Base-by-base conservation (phyloP, 2,113 vertebrate genomes). In the Grammomys dolichurus region DNA sequence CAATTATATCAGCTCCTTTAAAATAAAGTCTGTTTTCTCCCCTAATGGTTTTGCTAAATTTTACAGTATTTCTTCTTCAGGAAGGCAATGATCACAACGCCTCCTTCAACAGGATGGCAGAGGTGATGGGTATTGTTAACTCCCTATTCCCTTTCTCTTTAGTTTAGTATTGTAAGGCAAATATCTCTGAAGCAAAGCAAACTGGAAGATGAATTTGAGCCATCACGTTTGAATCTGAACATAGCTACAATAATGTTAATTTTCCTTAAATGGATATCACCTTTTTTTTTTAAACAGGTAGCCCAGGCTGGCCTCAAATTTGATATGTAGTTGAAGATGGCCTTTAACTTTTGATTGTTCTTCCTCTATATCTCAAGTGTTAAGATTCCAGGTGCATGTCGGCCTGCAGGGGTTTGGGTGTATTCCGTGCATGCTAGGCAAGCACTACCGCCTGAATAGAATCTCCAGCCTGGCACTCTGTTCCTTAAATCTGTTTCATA, bases 401-500 rank as follows among this genome's bases (percentile, higher is more conserved):
- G 19, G 12, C 12, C 1, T 43, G n/a, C 2, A 3, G 67, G 26
- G 10, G 43, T 75, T 51, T 12, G 26, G 16, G 22, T 43, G 16
- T 20, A 26, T 3, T 20, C 67, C 2, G 0, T 54, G 24, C 48
- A 58, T 73, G 69, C 36, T 31, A 73, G 69, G 24, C 69, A 73
- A 72, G 51, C 14, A 17, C 22, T 56, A 28, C 7, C 24, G 24
- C 28, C 22, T 56, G 8, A 88, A 24, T 9, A 2, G 28, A 11
- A 26, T 60, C 87, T 28, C 51, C 48, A 40, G 33, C 14, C 48
- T 24, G 1, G 22, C 4, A 28, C 69, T 63, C 60, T 88, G 10
- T 54, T 80, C 43, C 91, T 95, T 63, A 94, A 95, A 84, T 58
- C 22, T n/a, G 11, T 22, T 91, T 80, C 63, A 95, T 97, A 96